These are phyloP conservation scores for Donacobius atricapilla DNA, from an alignment of 2,113 vertebrate species.

Conservation along the genomic window DNA sequence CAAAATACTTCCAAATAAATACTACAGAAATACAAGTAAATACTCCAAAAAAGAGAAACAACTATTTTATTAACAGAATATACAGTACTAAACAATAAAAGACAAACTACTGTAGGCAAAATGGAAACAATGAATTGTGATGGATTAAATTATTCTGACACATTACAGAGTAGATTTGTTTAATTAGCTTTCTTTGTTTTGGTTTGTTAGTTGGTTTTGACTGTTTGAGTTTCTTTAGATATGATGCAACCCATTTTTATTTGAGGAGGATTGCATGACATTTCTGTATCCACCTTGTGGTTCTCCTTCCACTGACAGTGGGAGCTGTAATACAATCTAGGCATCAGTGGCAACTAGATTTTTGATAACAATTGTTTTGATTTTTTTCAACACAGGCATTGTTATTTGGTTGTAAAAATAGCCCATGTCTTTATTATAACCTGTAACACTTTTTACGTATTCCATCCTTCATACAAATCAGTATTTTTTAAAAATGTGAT, in stretches of 20 bases:
- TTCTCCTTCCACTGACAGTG: background rate
- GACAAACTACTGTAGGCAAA: background rate
- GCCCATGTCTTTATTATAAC: background rate
- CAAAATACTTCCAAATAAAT: background rate
- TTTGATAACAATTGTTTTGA: background rate
- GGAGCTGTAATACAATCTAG: background rate
- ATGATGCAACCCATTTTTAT: background rate
- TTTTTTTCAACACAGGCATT: background rate
- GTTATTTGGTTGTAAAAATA: background rate
- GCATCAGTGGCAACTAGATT: background rate
- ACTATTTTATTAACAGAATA: background rate
- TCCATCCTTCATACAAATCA: background rate
- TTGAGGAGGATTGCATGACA: background rate
- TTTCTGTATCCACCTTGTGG: background rate
- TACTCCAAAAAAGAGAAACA: background rate
- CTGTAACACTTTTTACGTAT: background rate
- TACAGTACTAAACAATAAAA: background rate
- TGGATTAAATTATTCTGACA: slow-evolving; percentile 1
- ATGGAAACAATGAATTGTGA: background rate
- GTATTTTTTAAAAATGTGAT: background rate
- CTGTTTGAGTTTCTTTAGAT: background rate
- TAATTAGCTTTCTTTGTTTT: background rate
- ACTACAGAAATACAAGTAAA: background rate
- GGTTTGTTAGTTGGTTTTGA: background rate
- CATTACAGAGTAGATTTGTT: background rate